phyloP scores from a whole-genome alignment of 2,888 invertebrate species.

The Drosophila multiciliata region DNA sequence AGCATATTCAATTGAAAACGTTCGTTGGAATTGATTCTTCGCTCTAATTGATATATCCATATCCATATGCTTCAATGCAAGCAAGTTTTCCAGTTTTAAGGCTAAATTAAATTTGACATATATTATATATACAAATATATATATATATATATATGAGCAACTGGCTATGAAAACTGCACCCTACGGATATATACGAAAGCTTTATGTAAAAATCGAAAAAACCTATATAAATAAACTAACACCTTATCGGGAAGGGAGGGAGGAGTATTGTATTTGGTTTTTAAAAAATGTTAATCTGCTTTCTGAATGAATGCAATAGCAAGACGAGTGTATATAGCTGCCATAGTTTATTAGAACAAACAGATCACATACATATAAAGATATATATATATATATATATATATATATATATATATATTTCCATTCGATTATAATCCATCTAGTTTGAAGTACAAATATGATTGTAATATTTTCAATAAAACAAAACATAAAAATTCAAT shows the following conservation, averaged over 20 bases:
- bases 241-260: neutral
- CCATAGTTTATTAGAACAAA: neutral
- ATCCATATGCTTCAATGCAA: too few species aligned
- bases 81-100: neutral
- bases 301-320: neutral
- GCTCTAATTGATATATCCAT: neutral
- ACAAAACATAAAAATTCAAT: neutral
- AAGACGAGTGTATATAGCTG: neutral
- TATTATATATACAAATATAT: neutral
- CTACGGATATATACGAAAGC: neutral
- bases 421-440: neutral
- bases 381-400: neutral
- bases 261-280: neutral
- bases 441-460: neutral
- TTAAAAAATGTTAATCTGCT: neutral
- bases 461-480: neutral
- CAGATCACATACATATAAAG: neutral
- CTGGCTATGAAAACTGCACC: neutral
- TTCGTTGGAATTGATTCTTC: neutral
- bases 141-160: neutral
- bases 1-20: slow-evolving; percentile 22
- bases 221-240: neutral
- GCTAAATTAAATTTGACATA: neutral
- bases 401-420: neutral
- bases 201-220: neutral